Conservation (phyloP, 2,797 vertebrate genomes). For the Steatocranus sp. region DNA sequence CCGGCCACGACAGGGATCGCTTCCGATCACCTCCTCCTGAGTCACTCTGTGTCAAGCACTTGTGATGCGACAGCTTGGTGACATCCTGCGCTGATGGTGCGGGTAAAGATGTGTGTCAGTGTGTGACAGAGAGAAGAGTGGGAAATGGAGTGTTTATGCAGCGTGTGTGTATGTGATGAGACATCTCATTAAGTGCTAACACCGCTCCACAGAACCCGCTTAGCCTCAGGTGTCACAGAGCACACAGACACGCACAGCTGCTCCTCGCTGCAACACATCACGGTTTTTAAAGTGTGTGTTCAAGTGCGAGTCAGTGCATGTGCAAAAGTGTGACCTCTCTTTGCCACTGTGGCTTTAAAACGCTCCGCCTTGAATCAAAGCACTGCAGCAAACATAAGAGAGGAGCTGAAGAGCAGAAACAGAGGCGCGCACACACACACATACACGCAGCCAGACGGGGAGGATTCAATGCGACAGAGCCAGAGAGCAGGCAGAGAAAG, state of each 20-base stretch:
- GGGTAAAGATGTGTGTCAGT: neutral
- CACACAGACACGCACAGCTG: neutral
- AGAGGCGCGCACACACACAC: neutral
- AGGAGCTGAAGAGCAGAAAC: conserved; percentile 37
- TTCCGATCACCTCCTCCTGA: neutral
- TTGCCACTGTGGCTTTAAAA: conserved; percentile 31
- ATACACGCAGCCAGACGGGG: neutral
- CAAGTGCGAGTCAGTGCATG: neutral
- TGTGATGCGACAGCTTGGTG: conserved; percentile 3
- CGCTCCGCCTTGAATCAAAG: conserved; percentile 44
- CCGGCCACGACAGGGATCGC: conserved; percentile 2
- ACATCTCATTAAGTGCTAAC: conserved; percentile 38
- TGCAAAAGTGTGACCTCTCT: conserved; percentile 19
- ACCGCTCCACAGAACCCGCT: conserved; percentile 7
- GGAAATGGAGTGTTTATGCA: neutral
- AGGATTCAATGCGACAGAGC: conserved; percentile 51
- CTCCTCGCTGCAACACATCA: neutral
- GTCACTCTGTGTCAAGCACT: neutral
- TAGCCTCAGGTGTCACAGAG: conserved; percentile 19
- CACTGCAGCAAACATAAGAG: conserved; percentile 45
- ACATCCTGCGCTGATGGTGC: neutral
- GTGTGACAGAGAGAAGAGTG: neutral
- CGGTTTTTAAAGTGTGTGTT: neutral
- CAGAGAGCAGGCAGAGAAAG: conserved; percentile 12
- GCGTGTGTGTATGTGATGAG: conserved; percentile 4